Evolutionary conservation across 2,888 invertebrate genomes (phyloP), one percentile per base, ranked within the genome.

Genomic region (Matsumyia berberina): DNA sequence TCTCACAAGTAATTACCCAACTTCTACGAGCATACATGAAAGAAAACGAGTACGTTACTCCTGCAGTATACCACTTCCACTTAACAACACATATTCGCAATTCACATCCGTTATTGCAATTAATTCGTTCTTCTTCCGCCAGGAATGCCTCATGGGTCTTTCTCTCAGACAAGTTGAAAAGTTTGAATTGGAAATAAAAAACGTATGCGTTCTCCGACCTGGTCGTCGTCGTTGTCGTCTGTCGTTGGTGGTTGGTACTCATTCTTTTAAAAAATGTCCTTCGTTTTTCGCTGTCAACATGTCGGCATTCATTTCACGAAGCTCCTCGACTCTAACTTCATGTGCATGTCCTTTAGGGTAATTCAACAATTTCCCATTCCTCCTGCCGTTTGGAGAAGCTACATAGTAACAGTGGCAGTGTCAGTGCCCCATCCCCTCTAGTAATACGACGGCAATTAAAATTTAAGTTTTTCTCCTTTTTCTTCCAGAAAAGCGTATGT

Each of bases 71-170:
- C 55, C 24, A 24, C 2, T 72, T 33, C 58, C 64, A 76, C 80
- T 85, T 76, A 69, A 80, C 55, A 85, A 85, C 79, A 85, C 80
- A 74, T 64, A 80, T 85, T 85, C 69, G 85, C 85, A 80, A 74
- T 85, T 85, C 80, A 76, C 85, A 80, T 85, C 74, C 85, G 85
- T 85, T 85, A 85, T 85, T 85, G 85, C 85, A 85, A 85, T 85
- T 85, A 85, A 79, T 85, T 85, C 70, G 70, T 76, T 70, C 64
- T 62, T 70, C 80, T 76, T 85, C 70, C 80, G 58, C 70, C 66
- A 60, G 17, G 55, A 74, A 85, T 58, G 51, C 53, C 69, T 70
- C 46, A 46, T 62, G 76, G 64, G 69, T 62, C 69, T 69, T 39
- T 39, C 55, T 60, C 42, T 66, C 66, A 78, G 62, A 70, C 73